phyloP scores from a whole-genome alignment of 1,140 invertebrate genomes.

The Globodera ellingtonae region DNA sequence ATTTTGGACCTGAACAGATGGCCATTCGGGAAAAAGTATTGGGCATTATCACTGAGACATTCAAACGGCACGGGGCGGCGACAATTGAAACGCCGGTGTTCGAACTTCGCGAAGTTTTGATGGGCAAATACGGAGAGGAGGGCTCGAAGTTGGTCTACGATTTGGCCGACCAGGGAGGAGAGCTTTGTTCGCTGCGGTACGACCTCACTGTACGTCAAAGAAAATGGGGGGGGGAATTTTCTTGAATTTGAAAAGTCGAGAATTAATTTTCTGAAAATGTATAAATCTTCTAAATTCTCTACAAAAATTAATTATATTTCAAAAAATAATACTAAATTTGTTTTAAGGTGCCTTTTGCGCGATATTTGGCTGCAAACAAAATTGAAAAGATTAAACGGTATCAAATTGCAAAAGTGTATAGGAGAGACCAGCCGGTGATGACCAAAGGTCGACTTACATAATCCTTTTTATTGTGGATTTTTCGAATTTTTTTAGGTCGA shows the following conservation, averaged over 20 bases:
- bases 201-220: conserved; percentile 69
- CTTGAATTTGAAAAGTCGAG: too few species aligned
- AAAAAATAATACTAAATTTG: conserved; percentile 74
- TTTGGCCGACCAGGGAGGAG: conserved; percentile 95
- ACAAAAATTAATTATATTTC: conserved; percentile 68
- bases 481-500: conserved; percentile 69
- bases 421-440: conserved; percentile 95
- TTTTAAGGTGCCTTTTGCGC: conserved; percentile 88
- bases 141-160: conserved; percentile 98
- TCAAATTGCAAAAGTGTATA: conserved; percentile 79
- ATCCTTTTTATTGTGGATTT: conserved; percentile 72
- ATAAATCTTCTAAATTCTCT: conserved; percentile 69
- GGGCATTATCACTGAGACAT: conserved; percentile 83
- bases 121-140: conserved; percentile 99
- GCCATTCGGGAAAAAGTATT: conserved; percentile 84
- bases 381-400: conserved; percentile 83
- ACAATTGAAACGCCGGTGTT: conserved; percentile 99
- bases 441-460: conserved; percentile 91
- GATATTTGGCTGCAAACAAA: conserved; percentile 97
- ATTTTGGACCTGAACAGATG: conserved; percentile 93
- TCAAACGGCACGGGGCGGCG: conserved; percentile 95
- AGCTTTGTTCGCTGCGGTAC: conserved; percentile 73
- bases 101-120: conserved; percentile 93
- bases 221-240: too few species aligned
- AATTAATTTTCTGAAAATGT: neutral